Evolutionary conservation across 2,113 vertebrate species (phyloP).

Genomic region (Psammodynastes pulverulentus): DNA sequence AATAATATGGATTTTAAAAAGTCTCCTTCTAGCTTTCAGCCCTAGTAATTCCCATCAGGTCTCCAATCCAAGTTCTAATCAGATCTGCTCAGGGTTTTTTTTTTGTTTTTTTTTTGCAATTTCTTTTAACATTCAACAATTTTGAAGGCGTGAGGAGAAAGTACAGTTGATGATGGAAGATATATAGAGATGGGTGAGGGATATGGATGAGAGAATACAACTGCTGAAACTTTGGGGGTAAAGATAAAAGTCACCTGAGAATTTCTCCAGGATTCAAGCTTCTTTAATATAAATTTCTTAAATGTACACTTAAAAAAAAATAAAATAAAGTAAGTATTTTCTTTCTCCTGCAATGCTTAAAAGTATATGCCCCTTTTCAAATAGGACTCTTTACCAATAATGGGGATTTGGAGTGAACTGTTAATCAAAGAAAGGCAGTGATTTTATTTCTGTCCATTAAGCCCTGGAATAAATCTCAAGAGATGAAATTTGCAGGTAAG

Average conservation of each 20-base stretch:
- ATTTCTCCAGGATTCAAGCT: not conserved
- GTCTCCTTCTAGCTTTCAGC: not conserved
- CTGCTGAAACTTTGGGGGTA: not conserved
- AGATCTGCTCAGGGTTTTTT: not conserved
- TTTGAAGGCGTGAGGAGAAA: not conserved
- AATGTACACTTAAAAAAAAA: not conserved
- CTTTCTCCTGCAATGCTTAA: not conserved
- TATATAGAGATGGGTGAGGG: not conserved
- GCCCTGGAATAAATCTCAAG: not conserved
- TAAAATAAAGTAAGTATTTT: not conserved
- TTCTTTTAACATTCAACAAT: not conserved
- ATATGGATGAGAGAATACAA: not conserved
- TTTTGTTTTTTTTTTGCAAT: not conserved
- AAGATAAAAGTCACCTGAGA: not conserved
- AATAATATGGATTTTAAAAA: not conserved
- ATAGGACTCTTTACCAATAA: not conserved
- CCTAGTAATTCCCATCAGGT: not conserved
- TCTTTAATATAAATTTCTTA: not conserved
- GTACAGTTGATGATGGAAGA: not conserved
- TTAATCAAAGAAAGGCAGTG: not conserved
- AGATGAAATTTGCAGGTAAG: not conserved
- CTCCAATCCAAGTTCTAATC: not conserved
- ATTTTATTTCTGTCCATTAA: not conserved
- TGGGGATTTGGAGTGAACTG: not conserved
- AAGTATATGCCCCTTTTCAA: not conserved